Conservation (phyloP, 2,797 vertebrate species). For the Lateolabrax maculatus region DNA sequence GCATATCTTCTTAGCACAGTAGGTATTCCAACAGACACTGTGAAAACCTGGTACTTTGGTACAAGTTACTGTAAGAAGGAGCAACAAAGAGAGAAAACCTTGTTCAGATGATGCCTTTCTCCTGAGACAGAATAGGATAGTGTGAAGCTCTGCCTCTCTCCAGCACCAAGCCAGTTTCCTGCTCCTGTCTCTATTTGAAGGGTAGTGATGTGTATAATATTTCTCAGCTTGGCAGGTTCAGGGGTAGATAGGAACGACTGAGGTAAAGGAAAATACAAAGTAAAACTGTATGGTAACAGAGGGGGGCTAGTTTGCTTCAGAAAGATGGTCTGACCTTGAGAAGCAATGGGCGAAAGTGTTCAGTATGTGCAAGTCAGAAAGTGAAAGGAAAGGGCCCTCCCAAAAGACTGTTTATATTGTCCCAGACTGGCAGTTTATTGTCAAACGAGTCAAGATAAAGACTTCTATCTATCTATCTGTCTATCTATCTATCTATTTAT, state of each 20-base stretch:
- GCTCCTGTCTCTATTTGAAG: constrained; percentile 69
- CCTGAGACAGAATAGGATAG: constrained; percentile 59
- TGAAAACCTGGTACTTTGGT: constrained; percentile 33
- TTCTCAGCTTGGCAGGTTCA: constrained; percentile 52
- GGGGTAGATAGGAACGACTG: constrained; percentile 46
- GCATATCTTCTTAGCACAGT: constrained; percentile 16
- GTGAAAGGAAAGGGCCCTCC: neutral
- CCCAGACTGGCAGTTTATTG: neutral
- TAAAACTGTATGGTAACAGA: constrained; percentile 39
- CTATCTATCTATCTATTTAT: no score
- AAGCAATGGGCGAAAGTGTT: constrained; percentile 12
- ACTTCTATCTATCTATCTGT: neutral
- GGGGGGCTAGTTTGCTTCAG: constrained; percentile 26
- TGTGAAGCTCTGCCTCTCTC: constrained; percentile 51
- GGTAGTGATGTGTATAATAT: constrained; percentile 72
- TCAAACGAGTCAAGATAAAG: neutral
- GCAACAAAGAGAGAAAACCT: constrained; percentile 36
- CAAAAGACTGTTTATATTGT: no score
- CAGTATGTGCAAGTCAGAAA: constrained; percentile 44
- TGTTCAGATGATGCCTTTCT: constrained; percentile 64
- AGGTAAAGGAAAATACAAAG: constrained; percentile 57
- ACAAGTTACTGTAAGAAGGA: constrained; percentile 29
- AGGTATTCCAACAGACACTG: constrained; percentile 18
- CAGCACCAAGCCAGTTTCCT: constrained; percentile 52
- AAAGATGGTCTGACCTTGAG: constrained; percentile 47